A percentile compares a stretch with the other conserved stretches of the same genome.
phyloP scores from a whole-genome alignment of 2,888 invertebrate genomes.

The Hypselothyrea guttata region DNA sequence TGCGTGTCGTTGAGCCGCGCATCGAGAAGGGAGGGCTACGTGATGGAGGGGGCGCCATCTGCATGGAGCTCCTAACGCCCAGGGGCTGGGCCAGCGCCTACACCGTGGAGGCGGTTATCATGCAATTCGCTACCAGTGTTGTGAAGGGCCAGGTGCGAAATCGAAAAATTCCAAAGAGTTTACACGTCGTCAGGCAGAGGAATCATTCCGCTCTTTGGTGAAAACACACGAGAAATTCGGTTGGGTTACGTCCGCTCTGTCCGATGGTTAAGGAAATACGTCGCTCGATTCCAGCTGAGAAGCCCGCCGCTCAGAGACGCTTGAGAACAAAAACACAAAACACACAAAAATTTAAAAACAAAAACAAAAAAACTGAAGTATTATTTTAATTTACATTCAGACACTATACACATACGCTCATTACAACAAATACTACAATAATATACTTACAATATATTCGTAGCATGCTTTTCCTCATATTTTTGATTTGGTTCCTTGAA shows the following conservation, averaged over 20 bases:
- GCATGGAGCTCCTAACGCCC: too few relatives aligned
- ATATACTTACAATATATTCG: conserved; percentile 45
- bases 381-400: conserved; percentile 49
- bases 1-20: too few relatives aligned
- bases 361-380: conserved; percentile 5
- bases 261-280: conserved; percentile 87
- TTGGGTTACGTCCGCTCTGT: conserved; percentile 93
- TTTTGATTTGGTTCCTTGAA: conserved; percentile 17
- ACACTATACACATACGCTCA: conserved; percentile 42
- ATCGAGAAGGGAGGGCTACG: conserved; percentile 79
- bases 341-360: conserved; percentile 43
- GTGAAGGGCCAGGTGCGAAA: too few relatives aligned
- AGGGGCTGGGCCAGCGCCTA: too few relatives aligned
- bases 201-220: conserved; percentile 92
- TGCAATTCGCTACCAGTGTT: too few relatives aligned
- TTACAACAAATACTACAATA: conserved; percentile 40
- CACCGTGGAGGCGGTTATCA: too few relatives aligned
- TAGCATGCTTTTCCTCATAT: conserved; percentile 42
- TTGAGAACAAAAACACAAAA: too few relatives aligned
- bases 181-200: conserved; percentile 90
- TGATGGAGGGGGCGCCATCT: too few relatives aligned
- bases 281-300: conserved; percentile 1
- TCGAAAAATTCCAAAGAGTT: conserved; percentile 89
- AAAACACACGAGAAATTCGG: conserved; percentile 96
- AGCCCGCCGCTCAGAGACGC: conserved; percentile 55